These are phyloP conservation scores for Tapirus indicus DNA, from an alignment of 2,797 vertebrate species.

Conservation along the genomic window DNA sequence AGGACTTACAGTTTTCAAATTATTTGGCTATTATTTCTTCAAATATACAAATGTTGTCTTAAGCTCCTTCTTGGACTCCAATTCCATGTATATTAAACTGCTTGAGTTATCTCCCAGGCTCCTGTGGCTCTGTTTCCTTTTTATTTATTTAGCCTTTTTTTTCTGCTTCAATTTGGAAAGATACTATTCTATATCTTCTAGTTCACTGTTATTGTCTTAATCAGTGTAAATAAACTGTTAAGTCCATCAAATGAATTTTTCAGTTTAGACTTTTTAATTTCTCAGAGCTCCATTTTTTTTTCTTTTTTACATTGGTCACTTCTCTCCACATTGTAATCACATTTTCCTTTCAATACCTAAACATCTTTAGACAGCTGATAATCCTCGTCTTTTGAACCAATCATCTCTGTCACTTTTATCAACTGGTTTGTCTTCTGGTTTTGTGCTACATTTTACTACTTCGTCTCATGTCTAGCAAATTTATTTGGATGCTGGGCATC, in stretches of 20 bases:
- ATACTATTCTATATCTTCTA: not conserved
- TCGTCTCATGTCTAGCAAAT: not conserved
- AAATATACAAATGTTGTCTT: not conserved
- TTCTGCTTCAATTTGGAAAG: not conserved
- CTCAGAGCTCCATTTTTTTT: not conserved
- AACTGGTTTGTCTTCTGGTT: not conserved
- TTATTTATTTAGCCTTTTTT: not conserved
- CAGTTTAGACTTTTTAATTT: not conserved
- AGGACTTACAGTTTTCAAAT: constrained; percentile 30
- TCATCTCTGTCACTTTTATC: not conserved
- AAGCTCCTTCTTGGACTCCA: not conserved
- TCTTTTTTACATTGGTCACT: not conserved
- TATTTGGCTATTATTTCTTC: not conserved
- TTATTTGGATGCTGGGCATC: not conserved
- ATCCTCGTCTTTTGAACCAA: not conserved
- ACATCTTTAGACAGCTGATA: not conserved
- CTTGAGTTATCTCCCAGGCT: not conserved
- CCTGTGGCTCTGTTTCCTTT: not conserved
- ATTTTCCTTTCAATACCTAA: not conserved
- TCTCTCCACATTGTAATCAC: not conserved
- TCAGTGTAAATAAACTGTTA: not conserved
- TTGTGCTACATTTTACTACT: not conserved
- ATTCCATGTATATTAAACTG: not conserved
- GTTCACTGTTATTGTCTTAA: not conserved
- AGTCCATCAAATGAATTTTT: not conserved